Percentiles rank a stretch among this genome's conserved stretches.
Conservation (phyloP, 2,888 invertebrate species). For the Omphaloscelis lunosa region DNA sequence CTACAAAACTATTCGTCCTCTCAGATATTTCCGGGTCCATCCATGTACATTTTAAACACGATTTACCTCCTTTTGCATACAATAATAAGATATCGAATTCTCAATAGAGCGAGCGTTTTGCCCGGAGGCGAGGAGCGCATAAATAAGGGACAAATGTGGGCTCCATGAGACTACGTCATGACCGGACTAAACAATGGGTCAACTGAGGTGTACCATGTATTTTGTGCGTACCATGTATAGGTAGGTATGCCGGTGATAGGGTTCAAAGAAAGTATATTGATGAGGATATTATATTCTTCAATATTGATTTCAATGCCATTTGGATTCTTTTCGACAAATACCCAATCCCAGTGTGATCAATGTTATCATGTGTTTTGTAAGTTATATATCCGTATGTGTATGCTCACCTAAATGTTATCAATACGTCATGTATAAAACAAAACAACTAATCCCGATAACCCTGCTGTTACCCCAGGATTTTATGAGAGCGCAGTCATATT, state of each 20-base stretch:
- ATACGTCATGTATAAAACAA: not conserved
- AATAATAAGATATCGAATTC: conserved; percentile 70
- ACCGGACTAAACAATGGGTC: conserved; percentile 32
- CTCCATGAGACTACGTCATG: conserved; percentile 23
- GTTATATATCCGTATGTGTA: not conserved
- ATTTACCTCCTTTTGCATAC: conserved; percentile 73
- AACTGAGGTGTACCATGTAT: conserved; percentile 2
- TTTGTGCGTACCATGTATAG: conserved; percentile 5
- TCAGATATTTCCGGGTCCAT: conserved; percentile 15
- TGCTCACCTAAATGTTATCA: not conserved
- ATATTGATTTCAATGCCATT: not conserved
- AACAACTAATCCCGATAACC: not conserved
- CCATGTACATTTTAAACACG: conserved; percentile 63
- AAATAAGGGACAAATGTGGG: conserved; percentile 57
- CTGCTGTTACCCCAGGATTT: not conserved
- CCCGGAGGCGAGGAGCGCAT: conserved; percentile 66
- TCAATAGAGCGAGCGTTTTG: conserved; percentile 61
- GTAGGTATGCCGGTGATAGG: not conserved
- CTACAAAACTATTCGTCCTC: conserved; percentile 3
- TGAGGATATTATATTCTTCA: not conserved
- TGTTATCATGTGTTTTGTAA: not conserved
- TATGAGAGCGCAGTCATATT: conserved; percentile 31
- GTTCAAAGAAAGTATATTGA: not conserved
- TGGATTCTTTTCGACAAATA: not conserved
- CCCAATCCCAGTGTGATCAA: not conserved